A percentile compares a stretch with the other conserved stretches of the same genome.
Evolutionary conservation across 2,888 invertebrate species (phyloP).

Genomic region (Caenorhabditis sulstoni): DNA sequence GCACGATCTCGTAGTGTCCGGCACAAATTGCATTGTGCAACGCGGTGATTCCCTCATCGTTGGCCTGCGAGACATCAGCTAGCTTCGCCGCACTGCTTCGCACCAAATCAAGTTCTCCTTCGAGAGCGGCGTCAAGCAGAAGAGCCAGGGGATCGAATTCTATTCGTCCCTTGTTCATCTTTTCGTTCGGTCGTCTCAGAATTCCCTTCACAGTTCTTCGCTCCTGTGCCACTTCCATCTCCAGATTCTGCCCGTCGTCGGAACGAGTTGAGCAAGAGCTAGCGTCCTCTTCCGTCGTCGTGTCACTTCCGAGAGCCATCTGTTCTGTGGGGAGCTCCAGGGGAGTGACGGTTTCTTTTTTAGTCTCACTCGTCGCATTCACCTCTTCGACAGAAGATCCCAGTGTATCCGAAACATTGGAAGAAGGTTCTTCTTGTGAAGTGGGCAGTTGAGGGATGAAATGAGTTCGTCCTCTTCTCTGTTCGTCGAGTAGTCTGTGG

Average conservation of each 20-base stretch:
- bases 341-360: constrained; percentile 2
- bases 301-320: constrained; percentile 39
- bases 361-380: neutral
- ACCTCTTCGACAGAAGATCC: constrained; percentile 13
- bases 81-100: constrained; percentile 90
- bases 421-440: constrained; percentile 39
- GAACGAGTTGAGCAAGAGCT: constrained; percentile 50
- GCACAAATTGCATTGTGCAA: constrained; percentile 99
- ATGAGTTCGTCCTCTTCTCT: constrained; percentile 67
- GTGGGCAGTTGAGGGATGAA: constrained; percentile 66
- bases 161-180: constrained; percentile 85
- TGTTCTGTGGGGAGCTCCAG: constrained; percentile 28
- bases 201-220: constrained; percentile 72
- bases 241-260: constrained; percentile 50
- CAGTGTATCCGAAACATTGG: neutral
- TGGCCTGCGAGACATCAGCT: constrained; percentile 93
- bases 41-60: constrained; percentile 99
- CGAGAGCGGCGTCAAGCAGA: constrained; percentile 95
- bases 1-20: constrained; percentile 97
- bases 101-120: constrained; percentile 97
- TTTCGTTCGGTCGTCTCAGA: constrained; percentile 65
- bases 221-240: constrained; percentile 45
- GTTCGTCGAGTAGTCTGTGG: constrained; percentile 74
- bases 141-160: constrained; percentile 98
- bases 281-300: constrained; percentile 53